Percentiles rank a stretch among this genome's conserved stretches.
Evolutionary conservation across 2,797 vertebrate genomes (phyloP).

Genomic region (Diplodus puntazzo): DNA sequence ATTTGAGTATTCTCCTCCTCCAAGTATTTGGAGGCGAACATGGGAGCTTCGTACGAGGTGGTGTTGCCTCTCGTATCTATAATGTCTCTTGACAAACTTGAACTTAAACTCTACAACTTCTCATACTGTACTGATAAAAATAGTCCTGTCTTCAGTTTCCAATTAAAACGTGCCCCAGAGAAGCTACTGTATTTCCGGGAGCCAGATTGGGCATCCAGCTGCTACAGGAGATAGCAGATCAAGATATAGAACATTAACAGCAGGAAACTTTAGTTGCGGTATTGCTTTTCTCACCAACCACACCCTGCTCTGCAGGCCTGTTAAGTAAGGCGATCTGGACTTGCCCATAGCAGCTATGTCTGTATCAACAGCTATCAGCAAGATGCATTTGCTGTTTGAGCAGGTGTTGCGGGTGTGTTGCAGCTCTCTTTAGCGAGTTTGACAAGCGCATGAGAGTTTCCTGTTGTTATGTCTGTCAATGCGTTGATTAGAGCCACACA

Average conservation of each 20-base stretch:
- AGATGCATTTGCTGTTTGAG: constrained; percentile 76
- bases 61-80: neutral
- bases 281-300: constrained; percentile 77
- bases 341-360: constrained; percentile 83
- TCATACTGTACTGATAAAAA: constrained; percentile 61
- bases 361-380: constrained; percentile 68
- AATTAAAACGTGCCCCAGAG: constrained; percentile 61
- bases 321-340: constrained; percentile 84
- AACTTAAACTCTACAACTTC: constrained; percentile 14
- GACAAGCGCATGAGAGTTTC: constrained; percentile 29
- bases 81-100: constrained; percentile 10
- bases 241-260: constrained; percentile 73
- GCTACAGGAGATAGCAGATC: constrained; percentile 68
- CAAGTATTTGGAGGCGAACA: neutral
- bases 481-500: neutral
- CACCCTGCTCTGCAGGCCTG: constrained; percentile 65
- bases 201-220: constrained; percentile 75
- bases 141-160: constrained; percentile 53
- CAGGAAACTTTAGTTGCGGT: constrained; percentile 64
- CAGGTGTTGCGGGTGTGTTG: constrained; percentile 69
- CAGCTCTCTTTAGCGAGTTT: constrained; percentile 52
- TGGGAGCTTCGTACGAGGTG: neutral
- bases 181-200: constrained; percentile 66
- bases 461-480: constrained; percentile 3
- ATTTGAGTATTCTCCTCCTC: neutral